Evolutionary conservation across 1,140 invertebrate species (phyloP).

Genomic region (Meloidogyne chitwoodi): DNA sequence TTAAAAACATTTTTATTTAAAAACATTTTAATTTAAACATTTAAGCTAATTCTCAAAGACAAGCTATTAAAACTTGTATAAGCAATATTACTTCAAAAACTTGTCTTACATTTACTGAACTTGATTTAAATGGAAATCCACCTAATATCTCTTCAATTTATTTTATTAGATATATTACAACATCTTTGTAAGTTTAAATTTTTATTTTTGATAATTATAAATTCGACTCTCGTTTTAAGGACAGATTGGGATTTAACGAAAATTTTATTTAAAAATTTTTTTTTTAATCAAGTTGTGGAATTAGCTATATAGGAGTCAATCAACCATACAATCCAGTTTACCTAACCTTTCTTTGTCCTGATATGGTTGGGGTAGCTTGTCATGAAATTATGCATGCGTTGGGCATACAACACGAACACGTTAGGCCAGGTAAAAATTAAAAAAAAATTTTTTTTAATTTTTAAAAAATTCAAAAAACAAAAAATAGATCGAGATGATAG

Average conservation of each 20-base stretch:
- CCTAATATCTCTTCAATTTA: background rate
- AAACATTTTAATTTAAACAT: background rate
- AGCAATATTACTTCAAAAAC: constrained; percentile 1
- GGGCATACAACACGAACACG: constrained; percentile 66
- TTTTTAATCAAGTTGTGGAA: constrained; percentile 42
- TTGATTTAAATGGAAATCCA: background rate
- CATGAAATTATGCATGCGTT: constrained; percentile 35
- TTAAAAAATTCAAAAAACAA: background rate
- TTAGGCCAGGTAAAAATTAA: constrained; percentile 44
- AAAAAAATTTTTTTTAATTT: background rate
- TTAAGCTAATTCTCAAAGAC: background rate
- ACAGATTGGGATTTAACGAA: too few species aligned
- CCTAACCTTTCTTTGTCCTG: constrained; percentile 26
- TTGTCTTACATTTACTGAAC: constrained; percentile 11
- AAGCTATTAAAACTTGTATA: background rate
- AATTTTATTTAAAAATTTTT: background rate
- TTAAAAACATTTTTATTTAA: background rate
- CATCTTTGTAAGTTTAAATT: background rate
- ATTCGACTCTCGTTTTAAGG: too few species aligned
- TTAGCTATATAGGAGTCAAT: constrained; percentile 46
- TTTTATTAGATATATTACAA: constrained; percentile 6
- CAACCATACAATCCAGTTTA: constrained; percentile 51
- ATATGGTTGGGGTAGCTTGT: constrained; percentile 61
- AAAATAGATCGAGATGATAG: constrained; percentile 63
- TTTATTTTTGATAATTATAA: too few species aligned